These are phyloP conservation scores for Agrypnus murinus DNA, from an alignment of 2,888 invertebrate genomes.

Conservation along the genomic window DNA sequence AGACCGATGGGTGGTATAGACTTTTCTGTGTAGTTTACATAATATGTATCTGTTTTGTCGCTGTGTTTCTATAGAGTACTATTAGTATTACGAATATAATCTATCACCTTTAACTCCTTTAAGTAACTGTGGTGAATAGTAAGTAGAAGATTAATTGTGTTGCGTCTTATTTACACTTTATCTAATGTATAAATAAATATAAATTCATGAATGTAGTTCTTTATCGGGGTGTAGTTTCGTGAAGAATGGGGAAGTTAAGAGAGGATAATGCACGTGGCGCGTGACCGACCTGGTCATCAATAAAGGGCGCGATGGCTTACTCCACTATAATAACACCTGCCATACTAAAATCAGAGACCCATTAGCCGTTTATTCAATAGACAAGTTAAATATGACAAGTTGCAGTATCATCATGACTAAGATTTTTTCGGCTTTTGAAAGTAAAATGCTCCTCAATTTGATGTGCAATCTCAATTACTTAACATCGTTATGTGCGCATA, in stretches of 20 bases:
- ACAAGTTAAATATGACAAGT: slow-evolving; percentile 63
- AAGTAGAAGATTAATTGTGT: too few species aligned
- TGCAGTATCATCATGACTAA: slow-evolving; percentile 59
- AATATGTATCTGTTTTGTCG: too few species aligned
- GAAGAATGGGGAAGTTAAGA: slow-evolving; percentile 22
- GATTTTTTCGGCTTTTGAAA: neutral
- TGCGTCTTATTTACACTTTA: too few species aligned
- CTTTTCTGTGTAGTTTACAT: too few species aligned
- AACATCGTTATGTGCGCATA: slow-evolving; percentile 34
- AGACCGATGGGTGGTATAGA: too few species aligned
- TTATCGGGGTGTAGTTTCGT: slow-evolving; percentile 1
- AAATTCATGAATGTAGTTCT: neutral
- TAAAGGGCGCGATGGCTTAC: slow-evolving; percentile 57
- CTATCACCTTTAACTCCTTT: too few species aligned
- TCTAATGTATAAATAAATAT: too few species aligned
- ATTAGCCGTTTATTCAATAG: slow-evolving; percentile 62
- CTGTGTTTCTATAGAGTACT: too few species aligned
- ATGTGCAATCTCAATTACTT: slow-evolving; percentile 46
- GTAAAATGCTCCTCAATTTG: slow-evolving; percentile 32
- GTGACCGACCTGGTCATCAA: slow-evolving; percentile 52
- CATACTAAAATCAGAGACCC: slow-evolving; percentile 60
- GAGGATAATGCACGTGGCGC: slow-evolving; percentile 43
- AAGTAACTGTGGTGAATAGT: too few species aligned
- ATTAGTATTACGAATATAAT: too few species aligned
- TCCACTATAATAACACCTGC: slow-evolving; percentile 61